Evolutionary conservation across 2,113 vertebrate species (phyloP).

Genomic region (Calidris pugnax): DNA sequence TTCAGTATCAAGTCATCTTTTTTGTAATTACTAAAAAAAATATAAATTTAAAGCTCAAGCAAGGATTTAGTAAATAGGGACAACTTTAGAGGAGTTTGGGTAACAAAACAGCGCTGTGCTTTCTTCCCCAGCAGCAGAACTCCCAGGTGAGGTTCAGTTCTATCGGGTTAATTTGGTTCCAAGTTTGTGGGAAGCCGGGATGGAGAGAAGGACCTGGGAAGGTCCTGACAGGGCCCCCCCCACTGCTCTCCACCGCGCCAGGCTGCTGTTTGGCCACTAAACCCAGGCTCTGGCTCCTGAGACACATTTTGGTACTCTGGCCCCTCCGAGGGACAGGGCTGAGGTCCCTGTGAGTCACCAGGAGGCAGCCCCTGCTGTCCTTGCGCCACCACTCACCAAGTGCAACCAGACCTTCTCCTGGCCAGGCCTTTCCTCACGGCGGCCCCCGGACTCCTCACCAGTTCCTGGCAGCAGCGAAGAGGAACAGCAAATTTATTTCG

Average conservation of each 20-base stretch:
- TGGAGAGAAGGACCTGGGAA: accelerated
- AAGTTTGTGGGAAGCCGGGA: no score
- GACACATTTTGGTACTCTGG: neutral
- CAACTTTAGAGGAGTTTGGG: neutral
- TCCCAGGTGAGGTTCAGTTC: neutral
- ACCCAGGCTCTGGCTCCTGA: accelerated
- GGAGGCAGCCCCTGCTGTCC: neutral
- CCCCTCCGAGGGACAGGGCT: accelerated
- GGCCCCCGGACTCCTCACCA: neutral
- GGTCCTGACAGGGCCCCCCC: neutral
- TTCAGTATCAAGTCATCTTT: neutral
- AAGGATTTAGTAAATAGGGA: neutral
- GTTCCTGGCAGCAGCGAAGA: neutral
- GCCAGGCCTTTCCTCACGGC: neutral
- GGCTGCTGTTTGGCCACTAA: accelerated
- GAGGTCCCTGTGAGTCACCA: accelerated
- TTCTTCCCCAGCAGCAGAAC: neutral
- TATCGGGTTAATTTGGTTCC: accelerated
- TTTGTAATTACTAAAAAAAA: neutral
- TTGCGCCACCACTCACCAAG: no score
- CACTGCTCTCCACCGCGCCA: accelerated
- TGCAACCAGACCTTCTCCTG: neutral
- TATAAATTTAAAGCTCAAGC: neutral
- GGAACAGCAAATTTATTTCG: neutral
- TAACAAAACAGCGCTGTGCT: accelerated